Conservation (phyloP, 2,797 vertebrate genomes). For the Sternotherus odoratus region DNA sequence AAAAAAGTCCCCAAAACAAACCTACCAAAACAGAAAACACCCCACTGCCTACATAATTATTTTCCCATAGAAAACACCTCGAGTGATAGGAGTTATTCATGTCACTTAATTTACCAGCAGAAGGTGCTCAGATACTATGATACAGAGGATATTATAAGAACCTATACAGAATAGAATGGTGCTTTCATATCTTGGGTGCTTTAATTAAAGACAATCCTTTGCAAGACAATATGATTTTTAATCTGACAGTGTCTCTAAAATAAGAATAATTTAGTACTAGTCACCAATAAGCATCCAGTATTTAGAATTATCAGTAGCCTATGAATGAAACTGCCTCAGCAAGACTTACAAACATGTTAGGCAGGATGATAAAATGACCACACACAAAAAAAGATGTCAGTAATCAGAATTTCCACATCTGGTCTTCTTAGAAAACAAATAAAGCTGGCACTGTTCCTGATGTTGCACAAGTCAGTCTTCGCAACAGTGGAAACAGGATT, state of each 20-base stretch:
- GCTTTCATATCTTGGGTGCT: neutral
- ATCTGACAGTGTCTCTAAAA: neutral
- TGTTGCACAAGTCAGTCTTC: constrained; percentile 44
- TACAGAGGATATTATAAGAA: neutral
- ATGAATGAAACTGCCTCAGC: constrained; percentile 60
- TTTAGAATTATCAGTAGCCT: constrained; percentile 59
- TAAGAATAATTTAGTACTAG: constrained; percentile 7
- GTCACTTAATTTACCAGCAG: neutral
- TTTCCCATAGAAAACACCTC: neutral
- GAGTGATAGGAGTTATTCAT: neutral
- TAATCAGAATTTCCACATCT: constrained; percentile 70
- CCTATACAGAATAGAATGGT: neutral
- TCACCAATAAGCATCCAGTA: constrained; percentile 41
- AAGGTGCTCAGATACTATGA: neutral
- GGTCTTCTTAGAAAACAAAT: constrained; percentile 68
- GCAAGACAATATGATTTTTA: accelerated
- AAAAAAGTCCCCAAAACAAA: neutral
- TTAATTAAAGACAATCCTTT: neutral
- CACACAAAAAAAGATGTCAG: constrained; percentile 44
- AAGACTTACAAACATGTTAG: constrained; percentile 51
- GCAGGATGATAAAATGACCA: constrained; percentile 57
- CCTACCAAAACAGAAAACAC: neutral
- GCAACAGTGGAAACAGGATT: neutral
- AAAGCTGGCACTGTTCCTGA: constrained; percentile 57
- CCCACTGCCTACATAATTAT: accelerated